Conservation (phyloP, 2,888 invertebrate genomes). For the Halocaridina rubra region DNA sequence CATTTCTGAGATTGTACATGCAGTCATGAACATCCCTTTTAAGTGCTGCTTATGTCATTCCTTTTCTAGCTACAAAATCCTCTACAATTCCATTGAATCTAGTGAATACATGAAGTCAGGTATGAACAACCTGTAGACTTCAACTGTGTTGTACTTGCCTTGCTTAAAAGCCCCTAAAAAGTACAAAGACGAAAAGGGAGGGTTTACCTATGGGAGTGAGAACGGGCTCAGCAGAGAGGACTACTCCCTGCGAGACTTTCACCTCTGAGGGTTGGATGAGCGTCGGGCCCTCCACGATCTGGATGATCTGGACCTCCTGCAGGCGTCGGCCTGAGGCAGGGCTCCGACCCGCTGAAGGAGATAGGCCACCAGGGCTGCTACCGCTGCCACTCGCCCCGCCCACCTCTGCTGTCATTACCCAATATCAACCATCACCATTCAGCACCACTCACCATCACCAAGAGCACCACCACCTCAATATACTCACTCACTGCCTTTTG, state of each 20-base stretch:
- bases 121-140: too few species aligned
- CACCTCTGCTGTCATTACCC: constrained; percentile 56
- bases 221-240: constrained; percentile 81
- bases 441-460: constrained; percentile 52
- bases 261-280: constrained; percentile 81
- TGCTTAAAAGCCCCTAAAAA: neutral
- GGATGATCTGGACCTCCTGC: constrained; percentile 66
- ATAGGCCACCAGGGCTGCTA: constrained; percentile 32
- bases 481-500: constrained; percentile 9
- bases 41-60: too few species aligned
- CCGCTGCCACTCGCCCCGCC: constrained; percentile 39
- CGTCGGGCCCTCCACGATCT: constrained; percentile 75
- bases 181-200: neutral
- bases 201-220: constrained; percentile 79
- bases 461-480: constrained; percentile 37
- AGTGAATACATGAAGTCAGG: too few species aligned
- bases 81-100: too few species aligned
- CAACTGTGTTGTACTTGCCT: neutral
- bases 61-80: too few species aligned
- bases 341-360: constrained; percentile 43
- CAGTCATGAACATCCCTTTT: too few species aligned
- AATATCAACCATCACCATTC: constrained; percentile 57
- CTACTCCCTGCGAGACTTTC: constrained; percentile 78
- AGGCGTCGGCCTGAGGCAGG: constrained; percentile 42
- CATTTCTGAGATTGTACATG: too few species aligned